Evolutionary conservation across 1,140 invertebrate genomes (phyloP), one percentile per base, ranked within the genome.

Genomic region (Apis cerana): DNA sequence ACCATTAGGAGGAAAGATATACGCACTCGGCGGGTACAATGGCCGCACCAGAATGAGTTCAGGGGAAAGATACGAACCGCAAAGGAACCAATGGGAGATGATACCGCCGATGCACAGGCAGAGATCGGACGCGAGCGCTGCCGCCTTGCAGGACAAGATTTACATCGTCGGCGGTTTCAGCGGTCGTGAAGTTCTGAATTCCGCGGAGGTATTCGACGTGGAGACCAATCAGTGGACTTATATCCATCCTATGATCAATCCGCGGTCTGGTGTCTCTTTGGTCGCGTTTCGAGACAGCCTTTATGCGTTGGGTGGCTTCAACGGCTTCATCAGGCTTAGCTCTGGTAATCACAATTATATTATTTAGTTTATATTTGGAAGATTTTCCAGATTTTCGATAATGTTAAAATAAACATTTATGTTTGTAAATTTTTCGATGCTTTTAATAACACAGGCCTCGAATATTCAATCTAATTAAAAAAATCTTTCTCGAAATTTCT

Each of bases 21-120:
- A 98, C 93, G 97, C 97, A 0, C 96, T 98, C 92, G 97, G 98
- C 19, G 98, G 98, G 2, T 98, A 97, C 93, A 97, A 98, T 93
- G 97, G 98, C 21, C 96, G 97, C 83, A 96, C 96, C 79, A 95
- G 97, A 19, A 95, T 98, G 92, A 96, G 95, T 85, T 96, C 96
- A 3, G 96, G 95, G 0, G 97, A 97, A 90, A 93, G 96, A 48
- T 97, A 97, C 92, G 96, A 97, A 88, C 96, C 96, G 3, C 93
- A 94, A 23, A 95, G 95, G 76, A 96, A 97, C 89, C 96, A 97
- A 90, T 99, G 98, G 98, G 96, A 97, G 27, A 94, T 97, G 80
- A 96, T 98, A 43, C 95, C 96, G 1, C 95, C 96, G 1, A 98
- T 99, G 98, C 96, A 96, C 83, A 94, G 96, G 80, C 96, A 96